Evolutionary conservation across 2,113 vertebrate species (phyloP).

Genomic region (Microcebus lehilahytsara): DNA sequence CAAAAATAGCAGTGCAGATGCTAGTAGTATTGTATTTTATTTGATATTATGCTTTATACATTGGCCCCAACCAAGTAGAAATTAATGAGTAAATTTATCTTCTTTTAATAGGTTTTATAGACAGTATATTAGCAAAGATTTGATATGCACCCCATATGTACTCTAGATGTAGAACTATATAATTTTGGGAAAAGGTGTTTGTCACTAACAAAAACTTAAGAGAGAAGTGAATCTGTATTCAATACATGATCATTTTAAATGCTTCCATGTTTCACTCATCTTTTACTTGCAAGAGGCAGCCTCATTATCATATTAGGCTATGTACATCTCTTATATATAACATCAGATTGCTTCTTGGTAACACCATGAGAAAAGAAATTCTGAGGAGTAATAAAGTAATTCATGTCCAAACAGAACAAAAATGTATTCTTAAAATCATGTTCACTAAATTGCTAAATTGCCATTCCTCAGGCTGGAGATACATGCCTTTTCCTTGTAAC

Average conservation of each 20-base stretch:
- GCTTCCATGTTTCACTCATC: background rate
- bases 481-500: background rate
- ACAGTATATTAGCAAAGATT: slow-evolving; percentile 1
- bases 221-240: background rate
- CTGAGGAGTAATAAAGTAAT: background rate
- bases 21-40: background rate
- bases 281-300: background rate
- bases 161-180: background rate
- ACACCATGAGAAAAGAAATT: background rate
- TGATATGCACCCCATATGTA: background rate
- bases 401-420: background rate
- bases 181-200: background rate
- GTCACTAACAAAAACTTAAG: background rate
- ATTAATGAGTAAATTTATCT: background rate
- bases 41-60: slow-evolving; percentile 27
- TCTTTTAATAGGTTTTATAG: slow-evolving; percentile 33
- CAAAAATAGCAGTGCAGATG: slow-evolving; percentile 54
- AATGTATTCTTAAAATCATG: background rate
- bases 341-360: background rate
- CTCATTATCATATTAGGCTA: background rate
- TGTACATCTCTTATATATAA: background rate
- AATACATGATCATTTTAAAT: background rate
- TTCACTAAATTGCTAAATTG: background rate
- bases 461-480: background rate
- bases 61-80: slow-evolving; percentile 39